Conservation (phyloP, 2,888 invertebrate species). For the Omphaloscelis lunosa region DNA sequence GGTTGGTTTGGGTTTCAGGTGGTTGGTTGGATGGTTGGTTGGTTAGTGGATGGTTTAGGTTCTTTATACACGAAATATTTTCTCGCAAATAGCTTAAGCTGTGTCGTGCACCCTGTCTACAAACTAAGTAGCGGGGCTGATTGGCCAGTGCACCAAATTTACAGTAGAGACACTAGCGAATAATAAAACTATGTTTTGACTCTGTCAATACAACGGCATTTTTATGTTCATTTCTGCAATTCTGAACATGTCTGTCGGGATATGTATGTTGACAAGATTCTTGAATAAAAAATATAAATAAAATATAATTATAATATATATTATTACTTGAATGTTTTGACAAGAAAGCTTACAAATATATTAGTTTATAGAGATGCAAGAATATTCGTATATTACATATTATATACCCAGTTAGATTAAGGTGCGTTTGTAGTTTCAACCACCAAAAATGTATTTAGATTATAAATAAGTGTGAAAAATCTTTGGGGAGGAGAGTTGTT, state of each 20-base stretch:
- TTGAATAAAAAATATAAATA: not conserved
- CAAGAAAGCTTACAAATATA: slow-evolving; percentile 1
- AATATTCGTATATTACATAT: slow-evolving; percentile 41
- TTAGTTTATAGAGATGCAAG: slow-evolving; percentile 38
- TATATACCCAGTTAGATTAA: slow-evolving; percentile 51
- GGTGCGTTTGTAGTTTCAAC: not conserved
- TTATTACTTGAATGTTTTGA: slow-evolving; percentile 5
- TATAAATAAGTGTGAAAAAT: slow-evolving; percentile 68
- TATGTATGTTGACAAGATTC: not conserved
- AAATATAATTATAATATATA: slow-evolving; percentile 7
- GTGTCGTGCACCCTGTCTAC: not conserved
- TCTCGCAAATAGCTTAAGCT: not conserved
- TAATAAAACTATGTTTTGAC: not conserved
- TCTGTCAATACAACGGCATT: not conserved
- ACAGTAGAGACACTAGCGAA: not conserved
- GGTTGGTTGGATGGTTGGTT: not conserved
- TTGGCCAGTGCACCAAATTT: not conserved
- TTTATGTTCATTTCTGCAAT: not conserved
- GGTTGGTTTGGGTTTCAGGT: not conserved
- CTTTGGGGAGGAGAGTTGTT: slow-evolving; percentile 74
- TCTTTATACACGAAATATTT: not conserved
- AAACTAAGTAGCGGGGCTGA: too few species aligned
- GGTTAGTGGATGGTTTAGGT: not conserved
- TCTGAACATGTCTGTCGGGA: slow-evolving; percentile 2
- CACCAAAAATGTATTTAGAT: slow-evolving; percentile 18